Percentiles rank a stretch among this genome's conserved stretches.
phyloP scores from a whole-genome alignment of 2,113 vertebrate species.

The Capreolus pygargus region DNA sequence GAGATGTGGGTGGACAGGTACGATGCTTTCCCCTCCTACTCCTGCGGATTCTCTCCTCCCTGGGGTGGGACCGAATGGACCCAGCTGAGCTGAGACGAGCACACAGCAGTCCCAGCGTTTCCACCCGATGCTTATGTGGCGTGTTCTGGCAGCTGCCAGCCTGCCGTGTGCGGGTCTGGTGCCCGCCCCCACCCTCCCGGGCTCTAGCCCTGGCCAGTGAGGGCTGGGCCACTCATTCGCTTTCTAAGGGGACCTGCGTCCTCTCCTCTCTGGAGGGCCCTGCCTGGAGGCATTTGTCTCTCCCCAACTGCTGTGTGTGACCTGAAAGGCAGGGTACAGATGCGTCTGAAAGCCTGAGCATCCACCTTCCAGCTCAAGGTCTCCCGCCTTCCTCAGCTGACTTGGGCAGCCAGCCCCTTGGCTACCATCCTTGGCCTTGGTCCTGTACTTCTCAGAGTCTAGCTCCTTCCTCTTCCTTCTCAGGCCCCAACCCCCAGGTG shows the following conservation, averaged over 20 bases:
- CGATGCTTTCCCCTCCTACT: accelerated
- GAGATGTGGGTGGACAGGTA: background rate
- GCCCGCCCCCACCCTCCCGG: background rate
- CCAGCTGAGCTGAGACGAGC: background rate
- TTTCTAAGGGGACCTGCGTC: background rate
- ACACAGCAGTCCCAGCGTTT: background rate
- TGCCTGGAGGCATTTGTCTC: background rate
- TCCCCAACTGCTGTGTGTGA: background rate
- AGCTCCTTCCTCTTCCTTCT: background rate
- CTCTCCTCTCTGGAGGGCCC: background rate
- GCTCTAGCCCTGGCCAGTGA: background rate
- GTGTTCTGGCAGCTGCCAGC: background rate
- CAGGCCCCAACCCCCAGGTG: background rate
- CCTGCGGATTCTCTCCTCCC: background rate
- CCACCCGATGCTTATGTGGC: background rate
- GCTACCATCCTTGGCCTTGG: background rate
- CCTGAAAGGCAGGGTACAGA: background rate
- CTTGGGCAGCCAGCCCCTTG: background rate
- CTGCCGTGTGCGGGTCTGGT: background rate
- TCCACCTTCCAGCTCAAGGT: background rate
- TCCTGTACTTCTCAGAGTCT: background rate
- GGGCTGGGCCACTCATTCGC: background rate
- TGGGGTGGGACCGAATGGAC: background rate
- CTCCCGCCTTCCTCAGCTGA: background rate
- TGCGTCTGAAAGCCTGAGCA: background rate